Base-by-base conservation (phyloP, 1,140 invertebrate species). In the Platyscapa corneri region DNA sequence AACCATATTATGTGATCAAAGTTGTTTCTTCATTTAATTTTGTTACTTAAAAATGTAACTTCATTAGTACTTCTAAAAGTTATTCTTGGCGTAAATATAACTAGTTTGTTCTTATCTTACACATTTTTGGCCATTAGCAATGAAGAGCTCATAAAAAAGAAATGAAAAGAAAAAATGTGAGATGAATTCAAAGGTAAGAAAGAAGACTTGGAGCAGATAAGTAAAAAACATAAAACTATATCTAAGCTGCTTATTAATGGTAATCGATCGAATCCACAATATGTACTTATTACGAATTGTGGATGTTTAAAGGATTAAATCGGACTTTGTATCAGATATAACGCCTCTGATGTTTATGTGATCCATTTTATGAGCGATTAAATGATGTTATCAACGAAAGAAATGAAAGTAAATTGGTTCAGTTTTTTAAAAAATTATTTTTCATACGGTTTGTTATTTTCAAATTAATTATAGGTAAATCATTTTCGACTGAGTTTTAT, bases 231-330 rank as follows among this genome's bases (percentile, higher is more conserved):
- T 42, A 49, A 56, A 65, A 49, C 3, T 80, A 30, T 67, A 46
- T 70, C 65, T 85, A 85, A 85, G 77, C 67, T 86, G 87, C 88
- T 91, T 90, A 91, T 92, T 91, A 91, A 90, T 91, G 89, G 91
- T 91, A 92, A 92, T 92, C 90, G 89, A 90, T 92, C 77, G 84
- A 91, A 89, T 90, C 88, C 88, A 85, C 88, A 91, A 91, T 89
- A 90, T 90, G 84, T 87, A 56, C 78, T 78, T 87, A 86, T 82
- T 64, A 8, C n/a, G 30, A 49, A 89, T 88, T 87, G 88, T 88
- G 89, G 88, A 89, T 89, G 87, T 84, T 88, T 89, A 88, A 89
- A 86, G 86, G 87, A 91, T 90, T 86, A 87, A 80, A 74, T 80
- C 65, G 76, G 27, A 65, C 76, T 84, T 34, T 76, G 49, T 85